Evolutionary conservation across 2,888 invertebrate species (phyloP), one percentile per base, ranked within the genome.

Genomic region (Enoplolaimus lenunculus): DNA sequence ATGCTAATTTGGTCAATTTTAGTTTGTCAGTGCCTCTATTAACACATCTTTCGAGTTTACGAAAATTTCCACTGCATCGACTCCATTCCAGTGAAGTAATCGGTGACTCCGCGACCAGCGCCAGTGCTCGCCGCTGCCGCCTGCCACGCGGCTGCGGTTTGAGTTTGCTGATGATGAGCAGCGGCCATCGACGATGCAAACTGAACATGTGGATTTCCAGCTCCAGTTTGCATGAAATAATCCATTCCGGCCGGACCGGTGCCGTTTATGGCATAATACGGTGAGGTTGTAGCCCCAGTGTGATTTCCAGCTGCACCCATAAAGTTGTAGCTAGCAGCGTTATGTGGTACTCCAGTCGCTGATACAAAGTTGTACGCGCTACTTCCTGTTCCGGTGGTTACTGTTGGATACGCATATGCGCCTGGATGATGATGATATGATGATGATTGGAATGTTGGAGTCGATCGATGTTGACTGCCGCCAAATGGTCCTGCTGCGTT

Each of bases 251-350:
- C 21, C 7, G 7, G 7, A 45, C 7, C 21, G 7, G 45, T 21
- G 45, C 33, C n/a, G n/a, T 66, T 66, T n/a, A 66, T 31, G 7
- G 67, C 33, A 31, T 66, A 66, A 34, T 66, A 66, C 33, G 67
- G 34, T 3, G 26, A 34, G 2, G 67, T 26, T 33, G 33, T 21
- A 13, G 45, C 21, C 45, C 7, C 45, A 13, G 45, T 7, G 45
- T 21, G n/a, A n/a, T n/a, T 21, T 13, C 45, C 45, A 45, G 7
- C 21, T 45, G 45, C 45, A 13, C 45, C 45, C 45, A 45, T 45
- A 45, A 45, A 45, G 45, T 21, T 45, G 21, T 45, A 45, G 7
- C 45, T 21, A 45, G 7, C 21, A 21, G 45, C 45, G n/a, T n/a
- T n/a, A n/a, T n/a, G n/a, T n/a, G n/a, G n/a, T n/a, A n/a, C n/a